Evolutionary conservation across 2,797 vertebrate genomes (phyloP), one percentile per base, ranked within the genome.

Genomic region (Varecia variegata): DNA sequence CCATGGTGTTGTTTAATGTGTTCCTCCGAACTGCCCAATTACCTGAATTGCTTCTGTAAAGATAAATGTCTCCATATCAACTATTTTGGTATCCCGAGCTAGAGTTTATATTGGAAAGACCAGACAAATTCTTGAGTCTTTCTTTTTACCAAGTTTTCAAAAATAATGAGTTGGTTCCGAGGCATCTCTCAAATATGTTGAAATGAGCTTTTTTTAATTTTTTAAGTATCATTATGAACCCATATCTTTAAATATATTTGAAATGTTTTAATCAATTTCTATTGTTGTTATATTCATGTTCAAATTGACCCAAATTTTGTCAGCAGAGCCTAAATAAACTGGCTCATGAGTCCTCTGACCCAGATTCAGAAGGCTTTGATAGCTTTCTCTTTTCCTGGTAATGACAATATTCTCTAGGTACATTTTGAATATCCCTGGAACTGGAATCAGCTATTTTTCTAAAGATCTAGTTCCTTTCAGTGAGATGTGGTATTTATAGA

Each of bases 191-290:
- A 81, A 54, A 45, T 14, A 9, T 81, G 1, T 76, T 82, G 81
- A 88, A 67, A 67, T 95, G 18, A n/a, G 27, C 5, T 62, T 93
- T 93, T 73, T 27, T 50, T 5, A 68, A 17, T 9, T 10, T 60
- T 50, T 23, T 85, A 52, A 77, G n/a, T 30, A 47, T 77, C 15
- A 43, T 85, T 88, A 70, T 84, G 52, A 92, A 76, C 4, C 35
- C 62, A 76, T 45, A 13, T 8, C 38, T 76, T 90, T 88, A 93
- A 77, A 82, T 82, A 30, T 50, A 87, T 27, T 97, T 84, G 8
- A 94, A 81, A 71, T 32, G 0, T 84, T 84, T 95, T 80, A 74
- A 76, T 94, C 52, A 70, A 52, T 81, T 58, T 92, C 38, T 80
- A 70, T 50, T 97, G 2, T 58, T 74, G 13, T 80, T 86, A 40